Evolutionary conservation across 2,888 invertebrate species (phyloP), one percentile per base, ranked within the genome.

Genomic region (Pegoplata infirma): DNA sequence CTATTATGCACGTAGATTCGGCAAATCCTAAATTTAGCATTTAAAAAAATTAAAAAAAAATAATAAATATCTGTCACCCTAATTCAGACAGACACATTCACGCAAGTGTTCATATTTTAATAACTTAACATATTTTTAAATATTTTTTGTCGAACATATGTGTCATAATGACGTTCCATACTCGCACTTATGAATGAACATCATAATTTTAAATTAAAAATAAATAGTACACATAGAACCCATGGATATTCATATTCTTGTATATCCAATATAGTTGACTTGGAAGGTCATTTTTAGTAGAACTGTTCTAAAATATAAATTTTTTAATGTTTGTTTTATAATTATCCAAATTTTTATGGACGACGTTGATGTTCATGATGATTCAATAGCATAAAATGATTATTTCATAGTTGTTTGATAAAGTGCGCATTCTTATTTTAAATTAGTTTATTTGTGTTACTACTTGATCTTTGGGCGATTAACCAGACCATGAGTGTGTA

Each of bases 391-490:
- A 49, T 68, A 14, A 75, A 75, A 64, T 75, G 61, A 67, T 66
- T 71, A 75, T 71, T 79, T 79, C 75, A 79, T 66, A 79, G 61
- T 67, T 67, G 25, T 63, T 64, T 49, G 53, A 59, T 49, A 58
- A 78, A 64, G 59, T 69, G 59, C 49, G 69, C 69, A 61, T 61
- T 79, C 51, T 61, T n/a, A 71, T 55, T 75, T 71, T 75, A 61
- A 75, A 71, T 79, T 79, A 71, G 75, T 75, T 61, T 75, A 79
- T 79, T 75, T 79, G 79, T 75, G 75, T 79, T 75, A 79, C 71
- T 55, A 75, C 64, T 75, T 75, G 75, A 79, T 75, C 75, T 79
- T 40, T 71, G 51, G 19, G 68, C 66, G 79, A 79, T 79, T 79
- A 79, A 75, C 59, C 49, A 36, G 40, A 53, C 64, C 28, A 47